A percentile compares a stretch with the other conserved stretches of the same genome.
Conservation (phyloP, 2,888 invertebrate genomes). For the Lycia hirtaria region DNA sequence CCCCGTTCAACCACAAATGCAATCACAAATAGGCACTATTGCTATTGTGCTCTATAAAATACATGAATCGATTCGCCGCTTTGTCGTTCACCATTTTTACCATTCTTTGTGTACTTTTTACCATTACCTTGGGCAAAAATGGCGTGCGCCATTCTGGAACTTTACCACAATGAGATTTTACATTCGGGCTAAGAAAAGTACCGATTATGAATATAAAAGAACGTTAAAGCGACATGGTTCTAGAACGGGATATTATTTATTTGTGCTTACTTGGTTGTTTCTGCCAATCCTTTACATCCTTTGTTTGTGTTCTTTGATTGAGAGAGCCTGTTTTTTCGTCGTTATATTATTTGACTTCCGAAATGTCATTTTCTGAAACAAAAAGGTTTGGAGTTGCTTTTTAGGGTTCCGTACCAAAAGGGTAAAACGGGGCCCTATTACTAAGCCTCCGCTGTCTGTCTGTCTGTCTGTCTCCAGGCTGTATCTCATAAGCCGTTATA, state of each 20-base stretch:
- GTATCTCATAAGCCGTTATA: too few species aligned
- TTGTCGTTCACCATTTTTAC: slow-evolving; percentile 52
- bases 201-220: neutral
- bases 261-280: slow-evolving; percentile 9
- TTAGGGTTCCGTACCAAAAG: too few species aligned
- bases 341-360: slow-evolving; percentile 14
- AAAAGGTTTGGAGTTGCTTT: slow-evolving; percentile 8
- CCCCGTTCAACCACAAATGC: slow-evolving; percentile 59
- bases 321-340: slow-evolving; percentile 17
- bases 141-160: neutral
- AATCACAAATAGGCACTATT: slow-evolving; percentile 59
- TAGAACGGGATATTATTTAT: neutral
- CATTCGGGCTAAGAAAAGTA: neutral
- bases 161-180: neutral
- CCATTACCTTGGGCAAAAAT: slow-evolving; percentile 11
- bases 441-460: too few species aligned
- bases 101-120: slow-evolving; percentile 22
- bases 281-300: slow-evolving; percentile 21
- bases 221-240: slow-evolving; percentile 9
- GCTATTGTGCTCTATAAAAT: slow-evolving; percentile 63
- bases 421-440: too few species aligned
- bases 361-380: slow-evolving; percentile 23
- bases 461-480: too few species aligned
- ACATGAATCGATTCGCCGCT: slow-evolving; percentile 54
- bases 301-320: slow-evolving; percentile 33